A percentile compares a stretch with the other conserved stretches of the same genome.
Evolutionary conservation across 2,113 vertebrate genomes (phyloP).

Genomic region (Bubalus kerabau): DNA sequence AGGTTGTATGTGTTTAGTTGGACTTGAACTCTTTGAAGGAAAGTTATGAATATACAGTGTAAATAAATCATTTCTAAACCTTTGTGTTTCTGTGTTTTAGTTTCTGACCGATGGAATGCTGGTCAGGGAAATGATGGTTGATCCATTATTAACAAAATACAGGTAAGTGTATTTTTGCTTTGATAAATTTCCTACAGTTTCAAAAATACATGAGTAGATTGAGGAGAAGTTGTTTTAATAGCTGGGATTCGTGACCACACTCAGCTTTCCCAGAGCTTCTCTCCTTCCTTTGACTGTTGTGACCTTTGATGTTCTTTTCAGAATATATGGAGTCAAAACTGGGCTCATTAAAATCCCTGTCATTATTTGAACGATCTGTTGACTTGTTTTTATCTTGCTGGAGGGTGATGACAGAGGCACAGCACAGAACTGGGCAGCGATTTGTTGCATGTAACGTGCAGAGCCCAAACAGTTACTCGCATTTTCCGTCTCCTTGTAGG

Average conservation of each 20-base stretch:
- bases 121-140: conserved; percentile 98
- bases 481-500: background rate
- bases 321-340: background rate
- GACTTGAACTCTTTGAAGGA: background rate
- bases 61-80: conserved; percentile 29
- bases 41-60: background rate
- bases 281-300: background rate
- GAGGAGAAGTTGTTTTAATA: background rate
- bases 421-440: background rate
- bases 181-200: background rate
- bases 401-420: background rate
- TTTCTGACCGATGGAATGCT: conserved; percentile 99
- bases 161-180: conserved; percentile 81
- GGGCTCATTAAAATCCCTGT: background rate
- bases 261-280: background rate
- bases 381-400: background rate
- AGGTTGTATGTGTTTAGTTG: background rate
- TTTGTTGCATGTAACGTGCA: background rate
- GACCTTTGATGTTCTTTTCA: background rate
- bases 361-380: background rate
- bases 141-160: conserved; percentile 96
- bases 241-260: background rate
- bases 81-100: conserved; percentile 76
- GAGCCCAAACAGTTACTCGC: background rate
- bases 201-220: background rate